Evolutionary conservation across 2,113 vertebrate genomes (phyloP).

Genomic region (Upupa epops): DNA sequence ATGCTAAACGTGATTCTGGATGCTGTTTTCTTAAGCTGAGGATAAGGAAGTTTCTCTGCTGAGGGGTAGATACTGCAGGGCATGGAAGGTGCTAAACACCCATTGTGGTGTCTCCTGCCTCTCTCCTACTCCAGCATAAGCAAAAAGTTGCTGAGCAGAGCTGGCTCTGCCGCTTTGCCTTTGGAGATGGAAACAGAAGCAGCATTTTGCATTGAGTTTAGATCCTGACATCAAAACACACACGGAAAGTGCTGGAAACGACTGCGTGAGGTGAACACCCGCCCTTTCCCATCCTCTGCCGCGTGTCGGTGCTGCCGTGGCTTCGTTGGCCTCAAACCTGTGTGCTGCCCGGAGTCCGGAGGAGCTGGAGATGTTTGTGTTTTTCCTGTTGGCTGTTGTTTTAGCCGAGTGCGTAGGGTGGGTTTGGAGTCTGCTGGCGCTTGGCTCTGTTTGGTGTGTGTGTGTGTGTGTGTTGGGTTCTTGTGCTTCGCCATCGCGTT

Average conservation of each 20-base stretch:
- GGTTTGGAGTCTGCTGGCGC: neutral
- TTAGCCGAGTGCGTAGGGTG: accelerated
- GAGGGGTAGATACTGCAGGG: neutral
- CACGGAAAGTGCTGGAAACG: neutral
- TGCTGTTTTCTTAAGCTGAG: neutral
- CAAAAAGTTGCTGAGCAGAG: neutral
- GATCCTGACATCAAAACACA: accelerated
- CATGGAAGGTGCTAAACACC: accelerated
- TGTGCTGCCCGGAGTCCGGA: neutral
- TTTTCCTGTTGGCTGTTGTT: neutral
- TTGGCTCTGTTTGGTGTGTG: neutral
- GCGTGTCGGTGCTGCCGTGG: neutral
- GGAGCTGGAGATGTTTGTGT: neutral
- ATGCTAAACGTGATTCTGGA: accelerated
- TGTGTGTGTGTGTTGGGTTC: neutral
- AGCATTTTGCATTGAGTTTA: accelerated
- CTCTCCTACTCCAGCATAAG: accelerated
- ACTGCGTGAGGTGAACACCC: accelerated
- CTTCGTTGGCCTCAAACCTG: neutral
- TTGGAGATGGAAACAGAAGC: accelerated
- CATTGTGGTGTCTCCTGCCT: no score
- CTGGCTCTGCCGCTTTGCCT: neutral
- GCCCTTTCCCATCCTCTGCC: neutral
- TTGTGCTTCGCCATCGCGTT: accelerated
- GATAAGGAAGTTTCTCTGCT: neutral